These are phyloP conservation scores for Hirtodrosophila alboralis DNA, from an alignment of 2,888 invertebrate genomes.

Conservation along the genomic window DNA sequence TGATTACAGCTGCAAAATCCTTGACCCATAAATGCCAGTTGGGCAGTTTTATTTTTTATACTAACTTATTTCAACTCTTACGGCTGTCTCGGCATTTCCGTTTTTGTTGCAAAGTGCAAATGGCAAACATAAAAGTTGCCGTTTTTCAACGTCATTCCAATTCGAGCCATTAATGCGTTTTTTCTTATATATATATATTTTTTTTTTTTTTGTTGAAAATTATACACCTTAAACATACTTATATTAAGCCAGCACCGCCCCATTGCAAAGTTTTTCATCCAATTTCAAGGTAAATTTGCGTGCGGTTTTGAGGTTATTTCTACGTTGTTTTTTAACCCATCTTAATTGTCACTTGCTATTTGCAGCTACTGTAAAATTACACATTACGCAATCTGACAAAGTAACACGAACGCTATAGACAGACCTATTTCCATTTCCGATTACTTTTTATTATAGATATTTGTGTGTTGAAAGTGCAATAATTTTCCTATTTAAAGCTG, in stretches of 20 bases:
- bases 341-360: constrained; percentile 23
- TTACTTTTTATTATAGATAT: too few species aligned
- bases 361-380: constrained; percentile 17
- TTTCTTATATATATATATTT: too few species aligned
- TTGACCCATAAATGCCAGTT: constrained; percentile 58
- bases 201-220: constrained; percentile 33
- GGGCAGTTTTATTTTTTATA: constrained; percentile 5
- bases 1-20: constrained; percentile 55
- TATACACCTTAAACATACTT: constrained; percentile 23
- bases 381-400: constrained; percentile 22
- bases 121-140: constrained; percentile 28
- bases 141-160: constrained; percentile 25
- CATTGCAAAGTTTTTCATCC: constrained; percentile 34
- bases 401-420: too few species aligned
- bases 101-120: constrained; percentile 61
- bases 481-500: too few species aligned
- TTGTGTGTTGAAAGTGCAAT: too few species aligned
- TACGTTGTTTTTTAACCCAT: constrained; percentile 3
- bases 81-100: constrained; percentile 60
- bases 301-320: constrained; percentile 25
- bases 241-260: constrained; percentile 22
- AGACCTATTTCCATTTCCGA: too few species aligned
- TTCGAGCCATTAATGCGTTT: constrained; percentile 43
- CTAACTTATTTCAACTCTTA: constrained; percentile 9
- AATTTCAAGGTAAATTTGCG: constrained; percentile 60